A percentile compares a stretch with the other conserved stretches of the same genome.
Evolutionary conservation across 2,888 invertebrate genomes (phyloP).

Genomic region (Microlaimidae sp.): DNA sequence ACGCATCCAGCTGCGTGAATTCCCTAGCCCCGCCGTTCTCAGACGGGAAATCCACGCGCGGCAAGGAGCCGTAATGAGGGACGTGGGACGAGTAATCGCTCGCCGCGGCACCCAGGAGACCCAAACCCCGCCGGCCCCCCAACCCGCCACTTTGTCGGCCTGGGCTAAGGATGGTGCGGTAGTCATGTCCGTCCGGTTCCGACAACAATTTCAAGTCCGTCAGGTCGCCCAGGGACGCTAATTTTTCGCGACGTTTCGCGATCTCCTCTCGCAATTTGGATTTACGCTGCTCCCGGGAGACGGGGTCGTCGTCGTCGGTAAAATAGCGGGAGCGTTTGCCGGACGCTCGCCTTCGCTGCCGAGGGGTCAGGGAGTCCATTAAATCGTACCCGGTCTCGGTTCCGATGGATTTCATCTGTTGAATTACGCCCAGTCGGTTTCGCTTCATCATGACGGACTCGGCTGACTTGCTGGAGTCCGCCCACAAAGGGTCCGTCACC

Average conservation of each 20-base stretch:
- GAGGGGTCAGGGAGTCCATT: background rate
- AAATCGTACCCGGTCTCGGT: background rate
- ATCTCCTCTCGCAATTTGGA: constrained; percentile 46
- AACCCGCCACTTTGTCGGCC: background rate
- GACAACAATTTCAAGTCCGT: constrained; percentile 15
- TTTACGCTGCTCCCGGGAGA: constrained; percentile 46
- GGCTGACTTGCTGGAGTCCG: background rate
- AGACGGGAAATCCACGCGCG: constrained; percentile 23
- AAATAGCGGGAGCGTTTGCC: constrained; percentile 5
- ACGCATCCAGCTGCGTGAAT: constrained; percentile 2
- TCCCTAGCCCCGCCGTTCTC: constrained; percentile 11
- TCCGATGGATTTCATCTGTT: background rate
- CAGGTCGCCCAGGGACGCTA: constrained; percentile 35
- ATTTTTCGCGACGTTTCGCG: constrained; percentile 46
- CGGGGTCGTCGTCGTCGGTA: constrained; percentile 41
- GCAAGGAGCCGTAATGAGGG: constrained; percentile 29
- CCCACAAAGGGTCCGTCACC: background rate
- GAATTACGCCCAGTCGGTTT: no score
- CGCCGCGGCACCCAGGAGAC: background rate
- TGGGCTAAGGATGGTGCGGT: background rate
- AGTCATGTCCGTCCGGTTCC: constrained; percentile 2
- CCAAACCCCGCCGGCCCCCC: background rate
- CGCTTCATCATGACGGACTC: no score
- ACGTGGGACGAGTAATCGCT: constrained; percentile 24
- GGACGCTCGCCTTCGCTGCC: background rate